Evolutionary conservation across 2,113 vertebrate species (phyloP), one percentile per base, ranked within the genome.

Genomic region (Theristicus caerulescens): DNA sequence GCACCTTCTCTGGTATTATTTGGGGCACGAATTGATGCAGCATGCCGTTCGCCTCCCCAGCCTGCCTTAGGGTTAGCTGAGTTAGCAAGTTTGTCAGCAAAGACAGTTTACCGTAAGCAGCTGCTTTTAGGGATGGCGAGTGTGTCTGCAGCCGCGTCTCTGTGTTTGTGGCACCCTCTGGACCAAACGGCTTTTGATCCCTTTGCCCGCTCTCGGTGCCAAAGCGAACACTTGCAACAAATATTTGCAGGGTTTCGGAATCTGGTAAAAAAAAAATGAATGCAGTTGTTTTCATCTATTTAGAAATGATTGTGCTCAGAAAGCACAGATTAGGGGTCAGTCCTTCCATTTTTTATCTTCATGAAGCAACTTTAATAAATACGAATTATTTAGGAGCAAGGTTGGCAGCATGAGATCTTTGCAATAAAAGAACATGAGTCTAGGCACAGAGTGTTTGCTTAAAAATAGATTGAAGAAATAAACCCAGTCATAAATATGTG

Each of bases 131-230:
- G 57, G 61, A 11, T 3, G 5, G 36, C 1, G 1, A 55, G 31
- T 5, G 55, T 6, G 16, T 44, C 22, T 73, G 74, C 19, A 27
- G 29, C 59, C 1, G 0, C 1, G 4, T 32, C 13, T 21, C 42
- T 14, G 27, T 38, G 34, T 25, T n/a, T 32, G 49, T 11, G 40
- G 61, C 32, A 70, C 36, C 36, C 49, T 40, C 55, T 29, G 34
- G 55, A 44, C 61, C 11, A 0, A 51, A 16, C 38, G 44, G 40
- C 36, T 21, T 55, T 38, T 16, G 11, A 32, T 11, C 21, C 15
- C 26, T 80, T 67, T 5, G 1, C 9, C 5, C 1, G 3, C n/a
- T 32, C 31, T 52, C 2, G 4, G 17, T 26, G 22, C 34, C 5
- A 1, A 51, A 47, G 42, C 2, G 7, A 65, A 65, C 1, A 1